A percentile compares a stretch with the other conserved stretches of the same genome.
Evolutionary conservation across 2,113 vertebrate genomes (phyloP).

Genomic region (Centropus unirufus): DNA sequence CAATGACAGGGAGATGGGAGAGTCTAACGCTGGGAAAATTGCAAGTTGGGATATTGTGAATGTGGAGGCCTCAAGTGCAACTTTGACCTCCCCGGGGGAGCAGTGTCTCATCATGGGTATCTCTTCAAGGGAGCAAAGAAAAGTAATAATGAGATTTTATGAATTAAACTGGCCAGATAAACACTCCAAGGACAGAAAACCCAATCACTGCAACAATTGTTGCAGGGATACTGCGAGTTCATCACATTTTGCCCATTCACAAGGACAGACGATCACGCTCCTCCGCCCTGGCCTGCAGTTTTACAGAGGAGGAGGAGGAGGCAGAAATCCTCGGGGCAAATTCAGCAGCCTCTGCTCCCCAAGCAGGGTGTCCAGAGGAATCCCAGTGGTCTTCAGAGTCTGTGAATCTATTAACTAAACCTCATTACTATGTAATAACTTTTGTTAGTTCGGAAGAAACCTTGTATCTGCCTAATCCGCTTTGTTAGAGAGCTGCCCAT

Average conservation of each 20-base stretch:
- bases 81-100: not conserved
- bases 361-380: not conserved
- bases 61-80: not conserved
- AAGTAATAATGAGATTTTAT: conserved; percentile 36
- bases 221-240: not conserved
- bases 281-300: not conserved
- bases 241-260: not conserved
- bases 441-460: conserved; percentile 62
- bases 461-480: conserved; percentile 58
- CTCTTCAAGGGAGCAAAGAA: not conserved
- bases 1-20: not conserved
- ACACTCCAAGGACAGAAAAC: not conserved
- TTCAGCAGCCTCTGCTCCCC: not conserved
- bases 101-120: not conserved
- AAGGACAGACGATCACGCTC: not conserved
- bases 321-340: not conserved
- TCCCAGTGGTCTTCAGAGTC: not conserved
- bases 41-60: not conserved
- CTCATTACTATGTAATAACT: conserved; percentile 65
- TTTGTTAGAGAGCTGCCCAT: conserved; percentile 58
- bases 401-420: conserved; percentile 34
- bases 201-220: not conserved
- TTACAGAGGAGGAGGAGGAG: not conserved
- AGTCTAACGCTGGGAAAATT: not conserved
- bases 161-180: conserved; percentile 16